Evolutionary conservation across 2,888 invertebrate species (phyloP), one percentile per base, ranked within the genome.

Genomic region (Cyaniris semiargus): DNA sequence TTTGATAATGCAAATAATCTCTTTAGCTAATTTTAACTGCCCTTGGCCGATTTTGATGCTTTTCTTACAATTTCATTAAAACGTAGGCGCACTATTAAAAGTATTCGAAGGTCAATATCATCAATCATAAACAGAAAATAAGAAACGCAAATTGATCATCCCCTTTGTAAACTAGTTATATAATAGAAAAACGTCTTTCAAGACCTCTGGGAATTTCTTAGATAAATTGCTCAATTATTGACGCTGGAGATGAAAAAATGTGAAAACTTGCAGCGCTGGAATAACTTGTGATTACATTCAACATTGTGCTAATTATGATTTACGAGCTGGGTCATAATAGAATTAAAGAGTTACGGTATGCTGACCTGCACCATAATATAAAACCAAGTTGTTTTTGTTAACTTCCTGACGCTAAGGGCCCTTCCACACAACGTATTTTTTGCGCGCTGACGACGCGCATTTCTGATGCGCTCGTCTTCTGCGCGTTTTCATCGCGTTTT

Each of bases 141-240:
- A 7, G 6, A 72, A 71, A 38, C n/a, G 38, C 71, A 71, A 38
- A n/a, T 34, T 34, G 8, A 53, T 38, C 5, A 48, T 23, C 13
- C 18, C 18, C 18, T 72, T 3, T 13, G 48, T 44, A 44, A 74
- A 72, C 44, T 53, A 48, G 23, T 53, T 53, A 18, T 53, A 72
- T 72, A 72, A 53, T 27, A 66, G 27, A 66, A 31, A 66, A 27
- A 31, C 2, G 44, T 44, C 21, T 72, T 15, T 38, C 34, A 21
- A 38, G 71, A 72, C 34, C 38, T 72, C 72, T 72, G 72, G 44
- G 44, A 72, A 38, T 72, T 72, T 44, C 44, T 44, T 44, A 44
- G 23, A 74, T 74, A 74, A 74, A 74, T 74, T 53, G 74, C 48
- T 74, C 74, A 53, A 74, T 74, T 72, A 72, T 72, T 53, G 74